These are phyloP conservation scores for Nasua narica DNA, from an alignment of 2,797 vertebrate species.

Conservation along the genomic window DNA sequence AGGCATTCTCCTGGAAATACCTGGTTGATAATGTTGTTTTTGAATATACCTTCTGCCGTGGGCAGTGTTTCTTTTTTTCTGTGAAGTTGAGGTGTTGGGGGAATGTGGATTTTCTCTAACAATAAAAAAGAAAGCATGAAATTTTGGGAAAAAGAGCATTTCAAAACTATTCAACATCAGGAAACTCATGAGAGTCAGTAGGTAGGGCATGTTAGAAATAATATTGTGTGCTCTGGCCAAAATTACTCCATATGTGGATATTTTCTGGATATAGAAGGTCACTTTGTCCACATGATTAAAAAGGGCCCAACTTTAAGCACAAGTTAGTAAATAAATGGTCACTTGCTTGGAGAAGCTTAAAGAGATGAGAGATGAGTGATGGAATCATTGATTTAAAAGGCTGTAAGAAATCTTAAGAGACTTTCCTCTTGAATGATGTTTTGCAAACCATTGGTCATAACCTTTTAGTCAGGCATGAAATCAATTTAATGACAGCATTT, in stretches of 20 bases:
- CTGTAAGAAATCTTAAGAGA: not conserved
- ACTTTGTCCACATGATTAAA: not conserved
- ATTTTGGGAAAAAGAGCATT: not conserved
- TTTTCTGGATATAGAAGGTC: not conserved
- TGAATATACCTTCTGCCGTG: not conserved
- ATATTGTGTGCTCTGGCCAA: not conserved
- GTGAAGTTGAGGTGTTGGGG: not conserved
- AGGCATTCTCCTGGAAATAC: fast-evolving
- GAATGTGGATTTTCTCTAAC: not conserved
- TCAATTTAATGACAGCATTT: not conserved
- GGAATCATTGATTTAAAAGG: not conserved
- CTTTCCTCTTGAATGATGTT: not conserved
- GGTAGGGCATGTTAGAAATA: not conserved
- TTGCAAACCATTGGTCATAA: not conserved
- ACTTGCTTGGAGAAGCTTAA: conserved; percentile 8
- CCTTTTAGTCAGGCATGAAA: not conserved
- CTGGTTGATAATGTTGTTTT: not conserved
- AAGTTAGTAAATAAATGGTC: not conserved
- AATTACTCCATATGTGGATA: not conserved
- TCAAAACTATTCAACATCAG: not conserved
- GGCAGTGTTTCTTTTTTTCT: not conserved
- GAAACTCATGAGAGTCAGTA: not conserved
- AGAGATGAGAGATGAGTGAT: not conserved
- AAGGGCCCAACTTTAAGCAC: not conserved
- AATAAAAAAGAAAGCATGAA: not conserved